Base-by-base conservation (phyloP, 2,888 invertebrate species). In the Chirona hameri region DNA sequence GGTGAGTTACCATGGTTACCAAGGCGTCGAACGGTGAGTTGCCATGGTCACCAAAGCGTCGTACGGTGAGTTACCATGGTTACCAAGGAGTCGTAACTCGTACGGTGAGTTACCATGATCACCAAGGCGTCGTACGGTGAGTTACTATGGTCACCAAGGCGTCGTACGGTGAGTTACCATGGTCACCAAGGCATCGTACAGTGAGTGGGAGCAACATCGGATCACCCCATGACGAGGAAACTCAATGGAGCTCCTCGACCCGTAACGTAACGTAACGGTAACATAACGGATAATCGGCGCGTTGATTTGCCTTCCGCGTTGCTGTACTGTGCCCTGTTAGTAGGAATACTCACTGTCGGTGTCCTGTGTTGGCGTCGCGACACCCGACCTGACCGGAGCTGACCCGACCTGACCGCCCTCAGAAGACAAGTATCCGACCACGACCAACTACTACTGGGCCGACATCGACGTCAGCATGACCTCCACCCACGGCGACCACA, bases 371-470 rank as follows among this genome's bases (percentile, higher is more conserved):
- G 31, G 15, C 76, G 15, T 15, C n/a, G 65, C 29, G n/a, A n/a
- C n/a, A n/a, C n/a, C n/a, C n/a, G n/a, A n/a, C n/a, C n/a, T n/a
- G n/a, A n/a, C n/a, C n/a, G n/a, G n/a, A n/a, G n/a, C n/a, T n/a
- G n/a, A n/a, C n/a, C n/a, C n/a, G n/a, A n/a, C n/a, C n/a, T n/a
- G n/a, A n/a, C n/a, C n/a, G n/a, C 65, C 52, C 10, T 52, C 83
- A 83, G 83, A 79, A 0, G 14, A 39, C 5, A 14, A 48, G 48
- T 84, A 84, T 81, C 39, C n/a, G 0, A 79, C 31, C 79, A 84
- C 84, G 29, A 65, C 84, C 57, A 79, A 82, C 69, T 79, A 83
- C 82, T 76, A 83, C 81, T 83, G 81, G 82, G 79, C 72, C 39
- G 81, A 81, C 12, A 55, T 83, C n/a, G 31, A 81, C n/a, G 57